phyloP scores from a whole-genome alignment of 2,888 invertebrate species.

The Pollenia angustigena region DNA sequence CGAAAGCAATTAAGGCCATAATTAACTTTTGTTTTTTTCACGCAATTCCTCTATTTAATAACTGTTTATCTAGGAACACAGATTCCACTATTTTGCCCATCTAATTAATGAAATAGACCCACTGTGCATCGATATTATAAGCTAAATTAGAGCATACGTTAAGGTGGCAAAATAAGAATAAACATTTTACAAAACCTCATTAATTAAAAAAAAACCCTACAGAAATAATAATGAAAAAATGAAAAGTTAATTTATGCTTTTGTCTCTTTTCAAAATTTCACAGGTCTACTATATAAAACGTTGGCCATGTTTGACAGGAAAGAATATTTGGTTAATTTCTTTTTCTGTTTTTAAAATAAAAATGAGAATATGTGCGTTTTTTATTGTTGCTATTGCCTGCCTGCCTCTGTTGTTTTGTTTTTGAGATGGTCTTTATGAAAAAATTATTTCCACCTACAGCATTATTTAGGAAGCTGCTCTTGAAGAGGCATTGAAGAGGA shows the following conservation, averaged over 20 bases:
- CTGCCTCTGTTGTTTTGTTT: constrained; percentile 28
- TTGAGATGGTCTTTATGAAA: constrained; percentile 52
- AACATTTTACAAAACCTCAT: constrained; percentile 7
- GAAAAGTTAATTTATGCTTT: constrained; percentile 58
- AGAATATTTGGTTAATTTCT: constrained; percentile 48
- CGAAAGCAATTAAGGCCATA: too few relatives aligned
- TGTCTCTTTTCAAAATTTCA: constrained; percentile 34
- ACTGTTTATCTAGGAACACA: too few relatives aligned
- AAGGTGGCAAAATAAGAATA: too few relatives aligned
- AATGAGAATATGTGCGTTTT: background rate
- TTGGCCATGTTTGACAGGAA: constrained; percentile 53
- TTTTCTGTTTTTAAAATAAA: background rate
- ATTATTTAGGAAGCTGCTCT: constrained; percentile 64
- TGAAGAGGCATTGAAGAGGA: constrained; percentile 73
- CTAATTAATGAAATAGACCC: too few relatives aligned
- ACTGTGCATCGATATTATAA: too few relatives aligned
- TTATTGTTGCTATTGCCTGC: constrained; percentile 5
- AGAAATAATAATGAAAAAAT: constrained; percentile 8
- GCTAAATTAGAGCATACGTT: too few relatives aligned
- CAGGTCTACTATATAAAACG: constrained; percentile 23
- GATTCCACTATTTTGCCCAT: too few relatives aligned
- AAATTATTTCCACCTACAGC: constrained; percentile 65
- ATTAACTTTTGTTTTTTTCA: too few relatives aligned
- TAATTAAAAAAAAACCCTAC: constrained; percentile 24
- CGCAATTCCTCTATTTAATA: too few relatives aligned